These are phyloP conservation scores for Propithecus deckenii DNA, from an alignment of 2,797 vertebrate genomes.

Conservation along the genomic window DNA sequence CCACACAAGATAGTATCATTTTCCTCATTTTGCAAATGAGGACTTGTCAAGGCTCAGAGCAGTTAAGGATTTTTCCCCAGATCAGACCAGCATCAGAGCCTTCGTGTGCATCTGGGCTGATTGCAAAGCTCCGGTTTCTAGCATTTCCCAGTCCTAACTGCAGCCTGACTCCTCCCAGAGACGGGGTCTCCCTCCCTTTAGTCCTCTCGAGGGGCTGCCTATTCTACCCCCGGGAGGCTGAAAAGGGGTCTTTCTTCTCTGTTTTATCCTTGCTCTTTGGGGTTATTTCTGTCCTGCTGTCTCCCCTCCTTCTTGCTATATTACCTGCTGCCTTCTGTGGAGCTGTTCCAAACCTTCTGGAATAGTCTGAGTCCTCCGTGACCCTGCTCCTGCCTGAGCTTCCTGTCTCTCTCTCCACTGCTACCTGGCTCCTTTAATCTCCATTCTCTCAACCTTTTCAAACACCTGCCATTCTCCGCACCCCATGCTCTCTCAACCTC, in stretches of 20 bases:
- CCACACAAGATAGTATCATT: background rate
- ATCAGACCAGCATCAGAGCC: background rate
- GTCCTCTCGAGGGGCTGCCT: background rate
- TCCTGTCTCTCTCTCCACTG: background rate
- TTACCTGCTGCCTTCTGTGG: background rate
- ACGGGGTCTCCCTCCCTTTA: rapidly evolving
- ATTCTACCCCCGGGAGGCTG: rapidly evolving
- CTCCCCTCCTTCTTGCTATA: background rate
- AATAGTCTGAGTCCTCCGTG: rapidly evolving
- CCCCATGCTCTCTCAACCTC: background rate
- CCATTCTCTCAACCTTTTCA: background rate
- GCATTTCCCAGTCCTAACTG: background rate
- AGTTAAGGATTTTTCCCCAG: background rate
- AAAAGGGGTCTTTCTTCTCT: background rate
- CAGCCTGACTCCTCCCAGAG: background rate
- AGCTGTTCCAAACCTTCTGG: rapidly evolving
- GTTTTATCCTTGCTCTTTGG: too few species aligned
- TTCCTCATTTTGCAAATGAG: background rate
- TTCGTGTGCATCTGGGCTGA: background rate
- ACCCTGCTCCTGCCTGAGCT: rapidly evolving
- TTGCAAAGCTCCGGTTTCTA: background rate
- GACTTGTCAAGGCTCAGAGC: background rate
- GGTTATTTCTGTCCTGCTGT: background rate
- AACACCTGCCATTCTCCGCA: background rate
- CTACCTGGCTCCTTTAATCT: too few species aligned